Evolutionary conservation across 2,113 vertebrate genomes (phyloP), one percentile per base, ranked within the genome.

Genomic region (Sitta europaea): DNA sequence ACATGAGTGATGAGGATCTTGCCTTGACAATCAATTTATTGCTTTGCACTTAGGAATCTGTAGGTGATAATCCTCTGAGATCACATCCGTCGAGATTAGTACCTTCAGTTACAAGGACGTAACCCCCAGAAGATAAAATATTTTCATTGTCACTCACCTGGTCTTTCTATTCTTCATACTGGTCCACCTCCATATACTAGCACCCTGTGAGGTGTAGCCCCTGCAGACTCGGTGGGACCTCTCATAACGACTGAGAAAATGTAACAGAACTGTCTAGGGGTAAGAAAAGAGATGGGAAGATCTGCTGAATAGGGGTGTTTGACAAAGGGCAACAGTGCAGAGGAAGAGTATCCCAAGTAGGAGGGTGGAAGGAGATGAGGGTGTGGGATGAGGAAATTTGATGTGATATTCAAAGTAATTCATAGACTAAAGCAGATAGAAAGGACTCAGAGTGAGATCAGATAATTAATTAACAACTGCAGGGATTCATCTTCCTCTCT

Each of bases 401-500:
- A n/a, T 31, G 12, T 29, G 33, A 42, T 81, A 25, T 71, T 90
- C 77, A 62, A 66, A 94, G 81, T 77, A 77, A 84, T 90, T 94
- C 59, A 67, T 75, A 81, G 90, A 89, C 54, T 93, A 86, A 96
- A 96, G 94, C 65, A 88, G 95, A 86, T 74, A 89, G 76, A 58
- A 88, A 92, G 55, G 74, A 82, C 88, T 96, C 68, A 50, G 75
- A 54, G 58, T 53, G 57, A 97, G 74, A 91, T 97, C 87, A 94
- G 90, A 84, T 97, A 97, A 97, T 97, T 97, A 97, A 97, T 92
- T 95, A 90, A 88, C 3, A 24, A 53, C 90, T 63, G 14, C 38
- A 73, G 81, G 55, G 61, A 88, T 91, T 57, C 38, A 59, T 55
- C 38, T 94, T 84, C 23, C 36, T 85, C 65, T 84, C 45, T 92